phyloP scores from a whole-genome alignment of 2,888 invertebrate genomes.

The Drosophila tanythrix region DNA sequence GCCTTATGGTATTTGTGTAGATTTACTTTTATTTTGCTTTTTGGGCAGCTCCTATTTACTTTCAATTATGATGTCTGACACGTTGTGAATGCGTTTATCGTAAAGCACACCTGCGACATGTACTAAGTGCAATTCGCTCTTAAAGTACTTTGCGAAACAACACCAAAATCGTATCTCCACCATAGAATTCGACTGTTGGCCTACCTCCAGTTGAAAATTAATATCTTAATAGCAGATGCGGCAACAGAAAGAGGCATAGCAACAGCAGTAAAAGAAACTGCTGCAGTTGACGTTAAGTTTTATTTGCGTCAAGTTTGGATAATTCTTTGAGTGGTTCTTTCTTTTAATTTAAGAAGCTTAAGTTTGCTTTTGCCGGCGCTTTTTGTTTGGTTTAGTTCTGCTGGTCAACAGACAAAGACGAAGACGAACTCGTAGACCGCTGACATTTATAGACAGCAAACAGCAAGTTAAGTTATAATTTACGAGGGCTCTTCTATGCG shows the following conservation, averaged over 20 bases:
- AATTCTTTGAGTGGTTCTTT: slow-evolving; percentile 58
- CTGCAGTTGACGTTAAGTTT: slow-evolving; percentile 55
- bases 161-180: slow-evolving; percentile 17
- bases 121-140: slow-evolving; percentile 32
- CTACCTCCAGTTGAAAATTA: slow-evolving; percentile 58
- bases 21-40: slow-evolving; percentile 8
- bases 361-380: slow-evolving; percentile 36
- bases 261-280: slow-evolving; percentile 11
- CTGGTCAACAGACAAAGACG: background rate
- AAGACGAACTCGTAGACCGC: slow-evolving; percentile 7
- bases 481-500: background rate
- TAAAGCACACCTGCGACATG: slow-evolving; percentile 34
- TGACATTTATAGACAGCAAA: slow-evolving; percentile 19
- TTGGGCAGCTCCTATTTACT: slow-evolving; percentile 38
- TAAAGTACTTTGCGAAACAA: slow-evolving; percentile 16
- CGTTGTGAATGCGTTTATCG: slow-evolving; percentile 20
- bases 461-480: slow-evolving; percentile 5
- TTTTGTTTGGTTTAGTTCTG: slow-evolving; percentile 14
- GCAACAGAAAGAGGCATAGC: background rate
- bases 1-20: slow-evolving; percentile 38
- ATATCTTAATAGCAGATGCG: slow-evolving; percentile 23
- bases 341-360: slow-evolving; percentile 69
- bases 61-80: slow-evolving; percentile 44
- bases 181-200: slow-evolving; percentile 33
- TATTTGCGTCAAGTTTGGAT: slow-evolving; percentile 58